Evolutionary conservation across 2,797 vertebrate genomes (phyloP).

Genomic region (Tenualosa thibaudeaui): DNA sequence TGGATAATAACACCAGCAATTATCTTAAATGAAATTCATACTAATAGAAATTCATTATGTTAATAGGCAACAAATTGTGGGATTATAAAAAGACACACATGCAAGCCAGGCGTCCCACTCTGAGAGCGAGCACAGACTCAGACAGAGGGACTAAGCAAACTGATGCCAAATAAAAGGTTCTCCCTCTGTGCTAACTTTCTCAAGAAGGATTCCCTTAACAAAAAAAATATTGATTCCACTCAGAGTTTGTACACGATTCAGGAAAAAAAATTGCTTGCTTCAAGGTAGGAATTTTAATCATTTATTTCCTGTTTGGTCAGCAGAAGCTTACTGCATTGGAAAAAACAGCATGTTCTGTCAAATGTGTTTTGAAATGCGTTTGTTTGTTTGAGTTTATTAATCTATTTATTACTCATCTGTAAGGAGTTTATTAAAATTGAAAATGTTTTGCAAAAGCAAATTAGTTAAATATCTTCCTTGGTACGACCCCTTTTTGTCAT

Average conservation of each 20-base stretch:
- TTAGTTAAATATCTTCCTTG: background rate
- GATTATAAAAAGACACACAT: slow-evolving; percentile 51
- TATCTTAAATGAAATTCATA: slow-evolving; percentile 50
- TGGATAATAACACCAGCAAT: slow-evolving; percentile 50
- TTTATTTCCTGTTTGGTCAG: background rate
- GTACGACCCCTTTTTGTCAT: too few species aligned
- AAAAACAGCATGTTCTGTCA: background rate
- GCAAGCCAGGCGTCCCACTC: slow-evolving; percentile 32
- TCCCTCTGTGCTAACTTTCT: background rate
- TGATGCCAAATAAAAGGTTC: background rate
- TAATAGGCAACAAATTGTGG: slow-evolving; percentile 37
- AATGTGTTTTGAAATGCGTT: background rate
- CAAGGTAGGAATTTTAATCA: background rate
- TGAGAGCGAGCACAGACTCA: slow-evolving; percentile 30
- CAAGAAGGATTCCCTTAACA: background rate
- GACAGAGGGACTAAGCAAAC: background rate
- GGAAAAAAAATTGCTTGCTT: background rate
- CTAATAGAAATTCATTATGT: slow-evolving; percentile 53
- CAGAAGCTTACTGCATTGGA: background rate
- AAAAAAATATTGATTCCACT: background rate
- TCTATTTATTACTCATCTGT: too few species aligned
- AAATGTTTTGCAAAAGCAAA: too few species aligned
- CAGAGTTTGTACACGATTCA: background rate
- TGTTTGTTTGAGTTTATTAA: too few species aligned
- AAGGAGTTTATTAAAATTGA: background rate